Conservation (phyloP, 2,888 invertebrate genomes). For the Caenorhabditis imperialis region DNA sequence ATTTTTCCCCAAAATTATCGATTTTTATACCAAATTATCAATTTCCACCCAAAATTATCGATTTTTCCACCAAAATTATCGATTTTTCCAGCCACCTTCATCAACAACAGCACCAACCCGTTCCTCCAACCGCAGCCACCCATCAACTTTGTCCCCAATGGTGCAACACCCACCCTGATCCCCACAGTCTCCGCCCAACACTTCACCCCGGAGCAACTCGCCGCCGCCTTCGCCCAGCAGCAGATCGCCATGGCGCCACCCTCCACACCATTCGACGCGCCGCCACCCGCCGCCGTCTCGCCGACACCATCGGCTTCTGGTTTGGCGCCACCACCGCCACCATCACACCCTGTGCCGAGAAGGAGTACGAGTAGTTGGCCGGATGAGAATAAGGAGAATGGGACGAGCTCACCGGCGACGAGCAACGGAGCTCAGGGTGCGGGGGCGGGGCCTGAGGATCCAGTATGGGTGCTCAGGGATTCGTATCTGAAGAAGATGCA, state of each 20-base stretch:
- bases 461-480: slow-evolving; percentile 76
- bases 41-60: no score
- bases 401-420: slow-evolving; percentile 4
- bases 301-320: slow-evolving; percentile 12
- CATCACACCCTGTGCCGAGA: slow-evolving; percentile 57
- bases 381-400: slow-evolving; percentile 64
- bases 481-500: slow-evolving; percentile 74
- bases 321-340: slow-evolving; percentile 61
- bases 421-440: slow-evolving; percentile 7
- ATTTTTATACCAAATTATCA: no score
- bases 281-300: slow-evolving; percentile 26
- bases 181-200: slow-evolving; percentile 35
- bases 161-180: slow-evolving; percentile 23
- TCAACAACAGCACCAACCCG: slow-evolving; percentile 46
- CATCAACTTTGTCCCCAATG: slow-evolving; percentile 24
- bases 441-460: slow-evolving; percentile 55
- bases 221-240: slow-evolving; percentile 53
- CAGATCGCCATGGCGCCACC: slow-evolving; percentile 29
- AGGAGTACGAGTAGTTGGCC: slow-evolving; percentile 43
- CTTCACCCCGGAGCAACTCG: slow-evolving; percentile 56
- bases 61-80: background rate
- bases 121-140: slow-evolving; percentile 37
- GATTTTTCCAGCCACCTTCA: slow-evolving; percentile 22
- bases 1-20: no score
- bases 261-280: slow-evolving; percentile 38